Conservation (phyloP, 2,113 vertebrate genomes). For the Scalopus aquaticus region DNA sequence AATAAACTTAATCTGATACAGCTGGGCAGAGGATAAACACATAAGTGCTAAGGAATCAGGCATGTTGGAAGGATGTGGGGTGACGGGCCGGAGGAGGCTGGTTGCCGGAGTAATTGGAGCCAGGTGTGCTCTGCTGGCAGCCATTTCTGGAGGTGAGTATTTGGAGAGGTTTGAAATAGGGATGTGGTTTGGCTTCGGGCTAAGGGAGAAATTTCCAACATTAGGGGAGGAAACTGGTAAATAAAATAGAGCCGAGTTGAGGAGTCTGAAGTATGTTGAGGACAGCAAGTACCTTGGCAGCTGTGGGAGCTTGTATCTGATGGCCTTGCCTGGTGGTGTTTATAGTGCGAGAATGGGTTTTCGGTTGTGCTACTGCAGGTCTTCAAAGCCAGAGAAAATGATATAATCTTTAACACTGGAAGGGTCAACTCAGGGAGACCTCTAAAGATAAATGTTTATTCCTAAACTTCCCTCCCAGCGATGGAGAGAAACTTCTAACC, state of each 20-base stretch:
- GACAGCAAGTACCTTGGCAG: conserved; percentile 55
- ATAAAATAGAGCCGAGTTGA: not conserved
- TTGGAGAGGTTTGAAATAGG: conserved; percentile 64
- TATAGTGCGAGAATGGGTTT: not conserved
- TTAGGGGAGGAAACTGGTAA: conserved; percentile 49
- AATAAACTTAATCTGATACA: conserved; percentile 54
- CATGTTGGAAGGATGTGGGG: not conserved
- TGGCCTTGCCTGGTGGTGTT: not conserved
- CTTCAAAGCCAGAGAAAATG: not conserved
- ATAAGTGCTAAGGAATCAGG: not conserved
- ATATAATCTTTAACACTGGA: not conserved
- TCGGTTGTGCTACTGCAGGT: not conserved
- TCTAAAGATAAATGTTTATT: not conserved
- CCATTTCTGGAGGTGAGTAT: conserved; percentile 72
- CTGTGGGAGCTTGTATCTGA: not conserved
- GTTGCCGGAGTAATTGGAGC: conserved; percentile 64
- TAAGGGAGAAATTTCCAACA: conserved; percentile 62
- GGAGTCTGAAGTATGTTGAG: conserved; percentile 17
- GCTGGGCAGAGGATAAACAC: conserved; percentile 64
- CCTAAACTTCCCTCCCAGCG: not conserved
- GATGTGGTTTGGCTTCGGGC: conserved; percentile 72
- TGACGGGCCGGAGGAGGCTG: not conserved
- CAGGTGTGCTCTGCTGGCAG: conserved; percentile 63
- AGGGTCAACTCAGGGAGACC: not conserved
- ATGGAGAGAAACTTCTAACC: not conserved